Conservation (phyloP, 2,113 vertebrate species). For the Apeltes quadracus region DNA sequence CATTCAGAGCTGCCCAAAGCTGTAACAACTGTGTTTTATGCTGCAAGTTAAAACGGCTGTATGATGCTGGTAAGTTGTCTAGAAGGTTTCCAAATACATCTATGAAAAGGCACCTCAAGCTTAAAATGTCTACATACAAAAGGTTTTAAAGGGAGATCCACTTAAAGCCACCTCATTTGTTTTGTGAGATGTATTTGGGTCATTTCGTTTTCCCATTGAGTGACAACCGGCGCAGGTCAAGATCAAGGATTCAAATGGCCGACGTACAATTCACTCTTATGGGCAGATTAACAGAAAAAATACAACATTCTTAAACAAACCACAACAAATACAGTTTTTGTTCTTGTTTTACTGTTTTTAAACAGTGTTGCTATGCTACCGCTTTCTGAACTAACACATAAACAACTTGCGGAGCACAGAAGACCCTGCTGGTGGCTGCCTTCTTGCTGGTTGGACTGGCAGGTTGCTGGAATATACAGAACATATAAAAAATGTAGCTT, state of each 20-base stretch:
- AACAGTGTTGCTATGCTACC: slow-evolving; percentile 67
- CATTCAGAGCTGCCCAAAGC: slow-evolving; percentile 43
- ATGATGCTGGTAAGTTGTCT: neutral
- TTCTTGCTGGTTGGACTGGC: slow-evolving; percentile 30
- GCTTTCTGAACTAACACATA: slow-evolving; percentile 50
- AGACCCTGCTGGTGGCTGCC: slow-evolving; percentile 36
- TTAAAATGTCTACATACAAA: neutral
- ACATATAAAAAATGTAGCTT: slow-evolving; percentile 5
- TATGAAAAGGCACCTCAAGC: neutral
- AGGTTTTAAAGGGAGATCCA: neutral
- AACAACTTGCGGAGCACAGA: slow-evolving; percentile 57
- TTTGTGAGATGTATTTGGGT: slow-evolving; percentile 9
- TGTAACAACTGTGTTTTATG: slow-evolving; percentile 47
- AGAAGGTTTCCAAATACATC: neutral
- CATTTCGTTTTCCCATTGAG: slow-evolving; percentile 5
- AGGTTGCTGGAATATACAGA: slow-evolving; percentile 36
- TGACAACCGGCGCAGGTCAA: slow-evolving; percentile 21
- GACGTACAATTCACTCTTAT: slow-evolving; percentile 59
- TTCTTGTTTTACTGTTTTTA: slow-evolving; percentile 58
- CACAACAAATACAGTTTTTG: slow-evolving; percentile 54
- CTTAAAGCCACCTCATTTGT: neutral
- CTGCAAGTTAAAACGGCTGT: slow-evolving; percentile 1
- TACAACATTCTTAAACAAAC: slow-evolving; percentile 37
- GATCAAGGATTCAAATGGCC: slow-evolving; percentile 45
- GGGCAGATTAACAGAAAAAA: slow-evolving; percentile 63